These are phyloP conservation scores for Kradibia gibbosae DNA, from an alignment of 1,140 invertebrate genomes.

Conservation along the genomic window DNA sequence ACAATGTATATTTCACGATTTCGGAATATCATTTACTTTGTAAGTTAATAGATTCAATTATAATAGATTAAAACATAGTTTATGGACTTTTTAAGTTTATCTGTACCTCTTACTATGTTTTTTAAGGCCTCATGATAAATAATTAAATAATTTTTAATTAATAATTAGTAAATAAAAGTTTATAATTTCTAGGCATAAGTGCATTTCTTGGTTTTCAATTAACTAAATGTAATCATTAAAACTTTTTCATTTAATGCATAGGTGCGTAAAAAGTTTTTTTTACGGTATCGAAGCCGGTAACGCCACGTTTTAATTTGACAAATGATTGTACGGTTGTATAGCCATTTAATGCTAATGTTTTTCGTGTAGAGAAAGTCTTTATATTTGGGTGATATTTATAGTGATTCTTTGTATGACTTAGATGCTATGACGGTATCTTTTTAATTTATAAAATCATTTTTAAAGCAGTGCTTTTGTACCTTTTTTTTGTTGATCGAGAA, in stretches of 20 bases:
- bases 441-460: slow-evolving; percentile 3
- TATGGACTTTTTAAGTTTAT: too few species aligned
- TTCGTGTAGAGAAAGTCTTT: slow-evolving; percentile 12
- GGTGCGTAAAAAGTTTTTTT: not conserved
- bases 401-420: not conserved
- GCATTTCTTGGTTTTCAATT: not conserved
- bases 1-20: too few species aligned
- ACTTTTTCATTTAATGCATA: not conserved
- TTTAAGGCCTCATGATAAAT: too few species aligned
- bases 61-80: too few species aligned
- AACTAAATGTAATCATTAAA: slow-evolving; percentile 4
- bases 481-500: too few species aligned
- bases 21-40: too few species aligned
- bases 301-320: slow-evolving; percentile 17
- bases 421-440: not conserved
- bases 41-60: too few species aligned
- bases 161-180: too few species aligned
- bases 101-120: too few species aligned
- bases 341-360: not conserved
- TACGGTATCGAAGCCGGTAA: not conserved
- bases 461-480: too few species aligned
- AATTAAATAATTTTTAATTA: too few species aligned
- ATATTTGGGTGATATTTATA: slow-evolving; percentile 2
- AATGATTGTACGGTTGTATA: not conserved
- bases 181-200: not conserved